These are phyloP conservation scores for Psylliodes chrysocephalus DNA, from an alignment of 2,888 invertebrate genomes.

Conservation along the genomic window DNA sequence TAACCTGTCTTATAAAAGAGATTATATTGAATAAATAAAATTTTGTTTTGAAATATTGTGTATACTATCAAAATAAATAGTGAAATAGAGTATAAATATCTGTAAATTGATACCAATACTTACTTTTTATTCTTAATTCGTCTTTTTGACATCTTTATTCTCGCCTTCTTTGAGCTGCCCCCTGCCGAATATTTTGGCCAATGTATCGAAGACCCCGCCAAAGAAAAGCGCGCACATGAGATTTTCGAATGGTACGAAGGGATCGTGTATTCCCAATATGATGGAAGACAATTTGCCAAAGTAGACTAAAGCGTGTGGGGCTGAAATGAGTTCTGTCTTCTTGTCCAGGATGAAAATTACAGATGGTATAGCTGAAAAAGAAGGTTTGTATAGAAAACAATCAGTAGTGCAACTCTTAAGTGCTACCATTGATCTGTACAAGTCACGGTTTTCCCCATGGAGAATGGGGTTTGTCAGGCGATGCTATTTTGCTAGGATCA, in stretches of 20 bases:
- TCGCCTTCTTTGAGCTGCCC: conserved; percentile 83
- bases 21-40: too few species aligned
- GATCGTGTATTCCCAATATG: conserved; percentile 96
- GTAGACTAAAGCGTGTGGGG: conserved; percentile 96
- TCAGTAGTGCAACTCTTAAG: too few species aligned
- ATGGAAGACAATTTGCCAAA: conserved; percentile 96
- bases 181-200: conserved; percentile 87
- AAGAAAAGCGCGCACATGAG: conserved; percentile 95
- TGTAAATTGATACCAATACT: too few species aligned
- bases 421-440: too few species aligned
- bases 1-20: too few species aligned
- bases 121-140: conserved; percentile 69
- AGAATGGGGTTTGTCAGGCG: too few species aligned
- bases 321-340: conserved; percentile 94
- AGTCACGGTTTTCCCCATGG: too few species aligned
- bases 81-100: too few species aligned
- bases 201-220: conserved; percentile 98
- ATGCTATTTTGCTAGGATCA: too few species aligned
- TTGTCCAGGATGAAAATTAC: conserved; percentile 97
- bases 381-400: too few species aligned
- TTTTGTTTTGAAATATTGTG: too few species aligned
- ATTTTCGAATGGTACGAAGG: conserved; percentile 99
- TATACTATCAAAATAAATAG: too few species aligned
- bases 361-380: conserved; percentile 92
- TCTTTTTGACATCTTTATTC: conserved; percentile 83